Conservation (phyloP, 2,113 vertebrate species). For the Xenopus laevis region DNA sequence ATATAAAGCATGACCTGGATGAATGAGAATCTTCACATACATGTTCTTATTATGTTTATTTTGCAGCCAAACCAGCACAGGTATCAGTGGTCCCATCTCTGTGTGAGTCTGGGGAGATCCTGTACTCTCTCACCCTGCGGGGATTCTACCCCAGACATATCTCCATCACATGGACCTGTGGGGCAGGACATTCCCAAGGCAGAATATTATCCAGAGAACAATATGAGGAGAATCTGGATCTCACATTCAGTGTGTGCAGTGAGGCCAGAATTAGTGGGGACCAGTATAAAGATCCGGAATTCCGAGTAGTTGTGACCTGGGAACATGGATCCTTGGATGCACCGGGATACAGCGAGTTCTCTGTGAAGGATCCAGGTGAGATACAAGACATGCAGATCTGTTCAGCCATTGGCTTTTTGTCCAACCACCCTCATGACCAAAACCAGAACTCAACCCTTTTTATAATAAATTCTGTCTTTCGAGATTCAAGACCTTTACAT, state of each 20-base stretch:
- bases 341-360: background rate
- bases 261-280: background rate
- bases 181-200: background rate
- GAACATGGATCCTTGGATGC: slow-evolving; percentile 4
- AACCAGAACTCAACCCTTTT: too few species aligned
- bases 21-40: too few species aligned
- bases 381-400: too few species aligned
- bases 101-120: slow-evolving; percentile 1
- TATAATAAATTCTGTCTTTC: too few species aligned
- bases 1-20: too few species aligned
- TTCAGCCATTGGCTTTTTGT: too few species aligned
- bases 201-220: slow-evolving; percentile 1
- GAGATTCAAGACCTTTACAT: too few species aligned
- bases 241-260: background rate
- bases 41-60: background rate
- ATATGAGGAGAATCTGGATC: slow-evolving; percentile 1
- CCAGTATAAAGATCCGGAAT: slow-evolving; percentile 4
- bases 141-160: slow-evolving; percentile 21
- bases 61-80: slow-evolving; percentile 4
- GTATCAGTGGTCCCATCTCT: background rate
- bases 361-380: slow-evolving; percentile 6
- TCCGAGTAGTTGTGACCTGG: slow-evolving; percentile 2
- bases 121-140: background rate
- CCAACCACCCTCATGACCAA: too few species aligned
- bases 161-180: slow-evolving; percentile 1